Base-by-base conservation (phyloP, 2,888 invertebrate species). In the Cenopis cana region DNA sequence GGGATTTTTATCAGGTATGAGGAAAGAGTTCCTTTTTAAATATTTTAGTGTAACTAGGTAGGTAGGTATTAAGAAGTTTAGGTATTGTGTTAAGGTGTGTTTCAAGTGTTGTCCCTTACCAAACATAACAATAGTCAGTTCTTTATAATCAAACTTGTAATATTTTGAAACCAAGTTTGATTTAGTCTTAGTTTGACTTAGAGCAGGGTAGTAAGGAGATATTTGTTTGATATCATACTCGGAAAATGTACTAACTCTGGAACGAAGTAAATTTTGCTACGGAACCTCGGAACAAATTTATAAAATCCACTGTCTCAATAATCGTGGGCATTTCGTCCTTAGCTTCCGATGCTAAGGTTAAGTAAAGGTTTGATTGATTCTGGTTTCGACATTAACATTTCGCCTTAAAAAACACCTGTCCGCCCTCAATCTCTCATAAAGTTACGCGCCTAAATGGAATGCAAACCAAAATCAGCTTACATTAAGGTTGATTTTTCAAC, bases 321-420 rank as follows among this genome's bases (percentile, higher is more conserved):
- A 73, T 82, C 83, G 84, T 83, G 85, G 76, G 73, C 74, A 69
- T 69, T 76, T 75, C 76, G 83, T 84, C 82, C 84, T 82, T 82
- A 78, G 73, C 76, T 80, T 79, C 80, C 74, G 78, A 79, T 83
- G 79, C 78, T 77, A 78, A 80, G 78, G 76, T 55, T 55, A 69
- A 69, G 60, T 61, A 60, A 57, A 68, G 38, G 74, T 78, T 80
- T 82, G 81, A 84, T 83, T 83, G 82, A 82, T 83, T 79, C 71
- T 73, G 69, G 77, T 84, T 82, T 78, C 75, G 75, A 74, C 82
- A 82, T 74, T 73, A 66, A 69, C 74, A 73, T 66, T 73, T 74
- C 62, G 56, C 12, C 29, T 49, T 46, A 67, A 65, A 73, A 72
- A 55, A 14, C 71, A 68, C 70, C 68, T 52, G 55, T 46, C 67